Percentiles rank a stretch among this genome's conserved stretches.
Evolutionary conservation across 2,797 vertebrate genomes (phyloP).

Genomic region (Schizopygopsis pylzovi): DNA sequence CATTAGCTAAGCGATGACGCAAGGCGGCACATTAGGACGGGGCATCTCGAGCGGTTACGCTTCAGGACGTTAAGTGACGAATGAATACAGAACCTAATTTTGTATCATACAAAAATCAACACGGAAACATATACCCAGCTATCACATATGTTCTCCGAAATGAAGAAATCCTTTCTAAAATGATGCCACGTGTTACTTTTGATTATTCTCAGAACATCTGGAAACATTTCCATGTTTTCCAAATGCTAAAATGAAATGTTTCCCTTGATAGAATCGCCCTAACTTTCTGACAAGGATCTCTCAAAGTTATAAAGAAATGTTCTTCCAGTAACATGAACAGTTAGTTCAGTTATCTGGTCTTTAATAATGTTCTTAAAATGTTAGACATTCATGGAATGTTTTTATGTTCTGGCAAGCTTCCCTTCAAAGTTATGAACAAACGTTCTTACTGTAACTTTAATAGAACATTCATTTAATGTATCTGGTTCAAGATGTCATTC

Average conservation of each 20-base stretch:
- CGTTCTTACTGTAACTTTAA: not conserved
- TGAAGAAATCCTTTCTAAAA: not conserved
- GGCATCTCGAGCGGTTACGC: not conserved
- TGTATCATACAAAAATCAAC: not conserved
- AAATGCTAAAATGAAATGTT: too few species aligned
- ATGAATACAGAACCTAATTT: not conserved
- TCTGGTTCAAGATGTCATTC: too few species aligned
- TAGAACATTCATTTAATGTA: too few species aligned
- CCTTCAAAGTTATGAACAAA: not conserved
- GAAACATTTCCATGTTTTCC: not conserved
- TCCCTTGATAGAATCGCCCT: not conserved
- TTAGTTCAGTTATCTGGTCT: not conserved
- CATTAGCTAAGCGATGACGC: slow-evolving; percentile 51
- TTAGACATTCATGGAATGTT: not conserved
- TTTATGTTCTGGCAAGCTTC: not conserved
- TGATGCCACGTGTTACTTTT: not conserved
- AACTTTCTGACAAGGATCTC: not conserved
- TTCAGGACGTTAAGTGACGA: not conserved
- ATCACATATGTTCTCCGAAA: not conserved
- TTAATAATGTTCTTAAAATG: not conserved
- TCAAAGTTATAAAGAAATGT: not conserved
- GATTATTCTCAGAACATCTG: not conserved
- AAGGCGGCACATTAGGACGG: not conserved
- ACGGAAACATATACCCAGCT: not conserved
- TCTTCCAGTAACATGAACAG: not conserved